Base-by-base conservation (phyloP, 1,140 invertebrate species). In the Drosophila suzukii region DNA sequence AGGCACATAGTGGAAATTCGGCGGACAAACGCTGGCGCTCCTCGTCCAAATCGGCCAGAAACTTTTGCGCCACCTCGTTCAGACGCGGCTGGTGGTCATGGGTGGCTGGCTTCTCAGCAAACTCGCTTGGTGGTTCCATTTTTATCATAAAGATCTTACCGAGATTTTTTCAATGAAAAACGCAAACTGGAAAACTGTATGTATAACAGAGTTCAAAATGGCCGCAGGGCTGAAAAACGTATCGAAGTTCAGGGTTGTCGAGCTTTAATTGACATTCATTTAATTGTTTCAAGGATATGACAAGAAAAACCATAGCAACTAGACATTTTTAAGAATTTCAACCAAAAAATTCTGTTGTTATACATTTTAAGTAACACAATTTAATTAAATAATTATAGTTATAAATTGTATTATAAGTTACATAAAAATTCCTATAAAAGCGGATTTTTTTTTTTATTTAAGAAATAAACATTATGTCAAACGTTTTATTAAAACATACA, bases 11-110 rank as follows among this genome's bases (percentile, higher is more conserved):
- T 7, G 89, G 89, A 50, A 91, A 91, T 36, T 91, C 81, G 5
- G 81, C 71, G 3, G 78, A 59, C 15, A 91, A 47, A 30, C 89
- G 84, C 55, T 85, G 78, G 12, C 89, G 83, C 30, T 91, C 89
- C 50, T 91, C 81, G 5, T 89, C 84, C 17, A 91, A 75, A 66
- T 89, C 89, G 36, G 89, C 89, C 20, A 91, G 38, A 46, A 91
- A 91, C 43, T 91, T 91, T 44, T 91, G 83, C 0, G 89, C 89
- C 49, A 91, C 84, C 61, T 91, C 81, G 44, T 91, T 91, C 0
- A 91, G 39, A 11, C 89, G 78, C n/a, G 89, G 89, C 67, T 88
- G 84, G 32, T 85, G 75, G 27, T 88, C 83, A 20, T 88, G 80
- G 17, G 65, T 46, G 5, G 60, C 54, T 12, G 80, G 80, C 10